Evolutionary conservation across 2,113 vertebrate species (phyloP).

Genomic region (Macrotus californicus): DNA sequence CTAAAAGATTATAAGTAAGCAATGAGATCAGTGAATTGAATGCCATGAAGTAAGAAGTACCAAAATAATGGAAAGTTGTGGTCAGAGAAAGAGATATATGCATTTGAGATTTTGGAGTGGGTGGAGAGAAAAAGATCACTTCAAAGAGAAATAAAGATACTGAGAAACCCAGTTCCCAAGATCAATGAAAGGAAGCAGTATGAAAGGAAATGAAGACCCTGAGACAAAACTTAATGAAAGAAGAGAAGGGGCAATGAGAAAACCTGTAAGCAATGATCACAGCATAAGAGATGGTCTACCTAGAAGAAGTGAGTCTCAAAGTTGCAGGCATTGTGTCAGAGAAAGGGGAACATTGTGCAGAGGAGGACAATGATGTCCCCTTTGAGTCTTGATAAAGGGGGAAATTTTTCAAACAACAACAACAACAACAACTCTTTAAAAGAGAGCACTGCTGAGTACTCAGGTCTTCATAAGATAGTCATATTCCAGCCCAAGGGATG

Average conservation of each 20-base stretch:
- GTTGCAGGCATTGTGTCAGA: background rate
- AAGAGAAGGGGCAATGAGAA: background rate
- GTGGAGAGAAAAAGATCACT: background rate
- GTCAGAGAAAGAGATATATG: background rate
- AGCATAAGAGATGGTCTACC: background rate
- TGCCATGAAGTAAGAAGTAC: background rate
- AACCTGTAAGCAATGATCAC: background rate
- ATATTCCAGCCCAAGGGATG: background rate
- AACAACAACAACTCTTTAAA: background rate
- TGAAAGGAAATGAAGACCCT: background rate
- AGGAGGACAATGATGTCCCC: background rate
- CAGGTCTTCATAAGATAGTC: background rate
- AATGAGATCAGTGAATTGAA: background rate
- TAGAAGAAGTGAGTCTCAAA: background rate
- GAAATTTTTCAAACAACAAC: background rate
- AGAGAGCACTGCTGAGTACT: background rate
- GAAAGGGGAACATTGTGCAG: too few species aligned
- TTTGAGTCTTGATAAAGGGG: background rate
- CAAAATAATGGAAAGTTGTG: background rate
- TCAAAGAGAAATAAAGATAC: background rate
- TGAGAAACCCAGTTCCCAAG: background rate
- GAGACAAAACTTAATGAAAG: background rate
- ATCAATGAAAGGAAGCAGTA: background rate
- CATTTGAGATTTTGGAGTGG: background rate
- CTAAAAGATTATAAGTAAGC: background rate